Evolutionary conservation across 1,140 invertebrate genomes (phyloP).

Genomic region (Paralvinella palmiformis): DNA sequence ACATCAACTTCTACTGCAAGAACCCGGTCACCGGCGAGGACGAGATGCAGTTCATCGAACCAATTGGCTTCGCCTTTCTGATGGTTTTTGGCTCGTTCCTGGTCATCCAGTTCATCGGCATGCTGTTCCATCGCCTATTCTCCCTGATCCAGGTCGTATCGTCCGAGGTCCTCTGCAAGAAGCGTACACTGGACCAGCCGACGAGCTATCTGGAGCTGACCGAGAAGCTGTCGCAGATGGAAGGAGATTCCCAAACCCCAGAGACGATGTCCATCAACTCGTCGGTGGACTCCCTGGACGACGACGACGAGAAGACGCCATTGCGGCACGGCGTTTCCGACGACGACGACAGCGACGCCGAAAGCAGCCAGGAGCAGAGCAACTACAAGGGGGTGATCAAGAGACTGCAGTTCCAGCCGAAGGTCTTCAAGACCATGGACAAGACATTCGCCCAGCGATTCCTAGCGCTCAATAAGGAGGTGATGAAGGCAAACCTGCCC

Average conservation of each 20-base stretch:
- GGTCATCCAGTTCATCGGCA: conserved; percentile 51
- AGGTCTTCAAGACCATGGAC: not conserved
- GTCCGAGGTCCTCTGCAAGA: conserved; percentile 20
- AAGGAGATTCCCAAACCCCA: not conserved
- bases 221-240: not conserved
- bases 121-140: conserved; percentile 51
- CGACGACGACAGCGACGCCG: not conserved
- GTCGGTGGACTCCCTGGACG: not conserved
- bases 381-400: not conserved
- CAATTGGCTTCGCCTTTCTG: conserved; percentile 52
- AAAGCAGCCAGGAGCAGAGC: not conserved
- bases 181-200: no score
- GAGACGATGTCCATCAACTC: not conserved
- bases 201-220: no score
- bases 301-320: not conserved
- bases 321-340: not conserved
- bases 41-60: conserved; percentile 30
- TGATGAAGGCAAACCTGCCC: not conserved
- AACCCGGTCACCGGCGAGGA: conserved; percentile 20
- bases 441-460: not conserved
- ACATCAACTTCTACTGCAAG: conserved; percentile 38
- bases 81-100: conserved; percentile 52
- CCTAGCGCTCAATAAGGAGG: not conserved
- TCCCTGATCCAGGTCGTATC: conserved; percentile 46
- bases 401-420: not conserved